phyloP scores from a whole-genome alignment of 2,113 vertebrate species.

The Campylomormyrus tamandua region DNA sequence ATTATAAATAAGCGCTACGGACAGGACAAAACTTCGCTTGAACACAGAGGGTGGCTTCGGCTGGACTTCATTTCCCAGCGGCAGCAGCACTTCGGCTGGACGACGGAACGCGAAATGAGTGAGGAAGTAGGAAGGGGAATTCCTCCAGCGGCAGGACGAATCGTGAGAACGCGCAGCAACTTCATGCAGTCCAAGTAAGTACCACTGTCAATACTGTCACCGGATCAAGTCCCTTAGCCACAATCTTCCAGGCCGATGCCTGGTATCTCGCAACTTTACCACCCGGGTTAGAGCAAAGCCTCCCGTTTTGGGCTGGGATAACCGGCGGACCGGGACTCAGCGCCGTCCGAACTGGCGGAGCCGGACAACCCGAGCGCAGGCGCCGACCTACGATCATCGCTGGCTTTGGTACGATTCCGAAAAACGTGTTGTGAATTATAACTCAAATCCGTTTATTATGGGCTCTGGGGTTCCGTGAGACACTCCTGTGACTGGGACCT shows the following conservation, averaged over 20 bases:
- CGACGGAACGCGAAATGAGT: not conserved
- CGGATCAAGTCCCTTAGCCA: not conserved
- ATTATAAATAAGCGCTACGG: not conserved
- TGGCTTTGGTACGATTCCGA: not conserved
- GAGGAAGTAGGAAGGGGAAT: conserved; percentile 25
- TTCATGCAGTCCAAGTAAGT: not conserved
- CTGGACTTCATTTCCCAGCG: not conserved
- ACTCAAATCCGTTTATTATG: not conserved
- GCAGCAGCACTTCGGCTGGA: not conserved
- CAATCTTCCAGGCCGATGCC: not conserved
- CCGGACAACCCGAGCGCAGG: not conserved
- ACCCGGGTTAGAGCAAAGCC: not conserved
- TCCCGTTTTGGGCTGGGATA: not conserved
- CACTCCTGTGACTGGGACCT: not conserved
- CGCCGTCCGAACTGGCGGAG: not conserved
- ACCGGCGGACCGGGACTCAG: not conserved
- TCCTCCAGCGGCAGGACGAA: not conserved
- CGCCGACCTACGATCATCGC: not conserved
- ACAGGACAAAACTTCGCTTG: not conserved
- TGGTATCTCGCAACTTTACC: not conserved
- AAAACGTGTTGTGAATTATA: not conserved
- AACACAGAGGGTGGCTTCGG: not conserved
- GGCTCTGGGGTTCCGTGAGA: not conserved
- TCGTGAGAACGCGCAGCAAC: not conserved
- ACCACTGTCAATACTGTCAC: not conserved